A percentile compares a stretch with the other conserved stretches of the same genome.
These are phyloP conservation scores for Notolepis coatsorum DNA, from an alignment of 2,797 vertebrate genomes.

Conservation along the genomic window DNA sequence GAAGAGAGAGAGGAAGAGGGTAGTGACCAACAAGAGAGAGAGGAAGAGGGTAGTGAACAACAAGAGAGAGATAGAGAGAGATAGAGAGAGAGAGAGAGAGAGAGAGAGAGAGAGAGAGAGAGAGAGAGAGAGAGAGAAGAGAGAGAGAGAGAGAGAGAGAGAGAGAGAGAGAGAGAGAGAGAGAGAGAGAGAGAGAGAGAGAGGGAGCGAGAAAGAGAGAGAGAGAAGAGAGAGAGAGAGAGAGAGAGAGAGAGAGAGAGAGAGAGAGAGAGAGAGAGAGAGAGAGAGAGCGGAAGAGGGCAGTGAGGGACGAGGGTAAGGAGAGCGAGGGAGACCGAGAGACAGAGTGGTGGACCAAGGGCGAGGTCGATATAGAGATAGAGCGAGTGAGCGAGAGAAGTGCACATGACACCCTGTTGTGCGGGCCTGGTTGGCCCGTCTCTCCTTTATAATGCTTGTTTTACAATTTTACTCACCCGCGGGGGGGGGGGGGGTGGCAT, in stretches of 20 bases:
- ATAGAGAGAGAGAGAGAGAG: conserved; percentile 41
- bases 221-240: neutral
- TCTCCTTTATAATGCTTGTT: conserved; percentile 11
- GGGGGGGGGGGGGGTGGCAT: too few species aligned
- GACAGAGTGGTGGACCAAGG: neutral
- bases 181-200: neutral
- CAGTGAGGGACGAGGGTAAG: conserved; percentile 8
- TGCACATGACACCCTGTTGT: conserved; percentile 26
- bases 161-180: neutral
- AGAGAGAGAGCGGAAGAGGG: neutral
- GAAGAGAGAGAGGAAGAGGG: conserved; percentile 29
- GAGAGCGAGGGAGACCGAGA: conserved; percentile 18
- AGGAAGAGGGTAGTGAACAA: conserved; percentile 42
- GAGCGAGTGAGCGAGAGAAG: neutral
- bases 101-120: conserved; percentile 1
- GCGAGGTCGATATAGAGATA: too few species aligned
- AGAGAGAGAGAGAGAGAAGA: neutral
- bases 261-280: neutral
- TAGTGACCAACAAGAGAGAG: conserved; percentile 43
- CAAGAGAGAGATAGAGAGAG: conserved; percentile 37
- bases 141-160: neutral
- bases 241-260: neutral
- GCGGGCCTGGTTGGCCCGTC: conserved; percentile 31
- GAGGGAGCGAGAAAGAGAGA: neutral
- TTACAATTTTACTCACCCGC: too few species aligned